These are phyloP conservation scores for Caenorhabditis panamensis DNA, from an alignment of 2,888 invertebrate genomes.

Conservation along the genomic window DNA sequence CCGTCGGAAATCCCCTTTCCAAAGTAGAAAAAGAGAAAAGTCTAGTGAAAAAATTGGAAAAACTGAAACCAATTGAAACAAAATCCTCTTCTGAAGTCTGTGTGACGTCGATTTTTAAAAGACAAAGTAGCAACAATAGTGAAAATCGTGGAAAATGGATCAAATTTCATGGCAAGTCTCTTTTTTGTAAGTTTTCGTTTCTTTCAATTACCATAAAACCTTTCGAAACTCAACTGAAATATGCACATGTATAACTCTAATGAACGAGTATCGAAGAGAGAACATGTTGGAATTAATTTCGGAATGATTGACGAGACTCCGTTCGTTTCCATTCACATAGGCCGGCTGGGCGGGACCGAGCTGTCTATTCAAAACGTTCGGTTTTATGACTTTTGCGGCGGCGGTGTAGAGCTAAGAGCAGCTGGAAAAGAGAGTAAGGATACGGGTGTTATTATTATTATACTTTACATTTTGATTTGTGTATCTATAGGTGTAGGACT, in stretches of 20 bases:
- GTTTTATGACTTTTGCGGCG: constrained; percentile 51
- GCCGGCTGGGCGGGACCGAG: constrained; percentile 3
- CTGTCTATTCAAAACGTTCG: constrained; percentile 34
- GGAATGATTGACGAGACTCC: constrained; percentile 55
- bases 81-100: constrained; percentile 33
- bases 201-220: too few relatives aligned
- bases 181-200: too few relatives aligned
- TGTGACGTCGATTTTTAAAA: constrained; percentile 33
- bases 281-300: constrained; percentile 50
- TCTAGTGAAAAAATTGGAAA: not conserved
- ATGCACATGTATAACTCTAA: too few relatives aligned
- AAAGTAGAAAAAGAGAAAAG: constrained; percentile 10
- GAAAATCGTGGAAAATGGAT: not conserved
- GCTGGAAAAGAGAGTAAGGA: constrained; percentile 23
- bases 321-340: constrained; percentile 40
- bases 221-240: too few relatives aligned
- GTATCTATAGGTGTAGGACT: too few relatives aligned
- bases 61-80: constrained; percentile 27
- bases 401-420: constrained; percentile 18
- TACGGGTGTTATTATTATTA: not conserved
- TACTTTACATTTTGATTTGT: constrained; percentile 19
- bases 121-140: constrained; percentile 10
- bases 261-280: not conserved
- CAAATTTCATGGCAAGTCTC: too few relatives aligned
- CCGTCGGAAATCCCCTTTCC: too few relatives aligned